Evolutionary conservation across 2,797 vertebrate genomes (phyloP).

Genomic region (Lerista edwardsae): DNA sequence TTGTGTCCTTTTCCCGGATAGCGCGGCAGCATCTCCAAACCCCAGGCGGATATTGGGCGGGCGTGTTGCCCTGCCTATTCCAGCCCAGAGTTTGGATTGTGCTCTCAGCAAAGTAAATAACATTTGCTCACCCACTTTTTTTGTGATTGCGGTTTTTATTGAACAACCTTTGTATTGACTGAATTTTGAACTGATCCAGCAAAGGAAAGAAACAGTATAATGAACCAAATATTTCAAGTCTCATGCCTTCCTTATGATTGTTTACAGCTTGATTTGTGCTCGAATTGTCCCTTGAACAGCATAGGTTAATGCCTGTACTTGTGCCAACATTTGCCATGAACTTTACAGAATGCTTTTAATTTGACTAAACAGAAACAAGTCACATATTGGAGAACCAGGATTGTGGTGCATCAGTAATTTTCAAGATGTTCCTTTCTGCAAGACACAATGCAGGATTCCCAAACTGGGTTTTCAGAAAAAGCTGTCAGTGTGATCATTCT

Average conservation of each 20-base stretch:
- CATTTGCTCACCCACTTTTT: neutral
- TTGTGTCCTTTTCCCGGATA: too few relatives aligned
- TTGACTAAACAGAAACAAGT: slow-evolving; percentile 12
- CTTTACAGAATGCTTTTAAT: slow-evolving; percentile 22
- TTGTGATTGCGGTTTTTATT: neutral
- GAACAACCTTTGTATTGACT: slow-evolving; percentile 9
- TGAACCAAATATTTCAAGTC: slow-evolving; percentile 1
- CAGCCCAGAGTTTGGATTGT: neutral
- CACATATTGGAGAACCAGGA: slow-evolving; percentile 26
- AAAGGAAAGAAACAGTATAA: neutral
- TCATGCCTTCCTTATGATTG: slow-evolving; percentile 5
- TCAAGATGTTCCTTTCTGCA: slow-evolving; percentile 32
- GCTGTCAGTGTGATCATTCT: neutral
- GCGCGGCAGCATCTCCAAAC: too few relatives aligned
- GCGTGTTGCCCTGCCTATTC: too few relatives aligned
- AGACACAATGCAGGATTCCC: slow-evolving; percentile 27
- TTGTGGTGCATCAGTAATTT: slow-evolving; percentile 28
- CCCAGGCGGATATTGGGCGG: too few relatives aligned
- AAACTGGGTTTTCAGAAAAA: slow-evolving; percentile 47
- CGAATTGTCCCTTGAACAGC: slow-evolving; percentile 4
- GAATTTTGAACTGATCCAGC: neutral
- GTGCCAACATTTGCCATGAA: slow-evolving; percentile 36
- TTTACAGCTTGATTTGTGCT: slow-evolving; percentile 16
- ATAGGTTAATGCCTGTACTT: slow-evolving; percentile 25
- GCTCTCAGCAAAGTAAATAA: neutral